Percentiles rank a stretch among this genome's conserved stretches.
phyloP scores from a whole-genome alignment of 2,113 vertebrate genomes.

The Varanus salvator region DNA sequence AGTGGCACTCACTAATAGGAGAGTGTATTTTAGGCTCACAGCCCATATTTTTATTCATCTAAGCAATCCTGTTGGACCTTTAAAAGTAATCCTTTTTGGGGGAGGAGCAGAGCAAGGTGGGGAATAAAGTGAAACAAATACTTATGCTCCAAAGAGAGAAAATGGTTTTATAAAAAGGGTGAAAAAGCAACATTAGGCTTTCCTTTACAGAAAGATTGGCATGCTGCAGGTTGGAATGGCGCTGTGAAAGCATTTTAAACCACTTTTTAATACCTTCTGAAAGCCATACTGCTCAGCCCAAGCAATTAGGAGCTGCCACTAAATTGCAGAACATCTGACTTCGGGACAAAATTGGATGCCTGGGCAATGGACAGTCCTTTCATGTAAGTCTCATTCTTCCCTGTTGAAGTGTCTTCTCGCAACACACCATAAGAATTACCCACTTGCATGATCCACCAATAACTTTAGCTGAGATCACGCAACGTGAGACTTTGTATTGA shows the following conservation, averaged over 20 bases:
- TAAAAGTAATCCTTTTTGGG: background rate
- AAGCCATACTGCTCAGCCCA: background rate
- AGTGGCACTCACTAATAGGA: slow-evolving; percentile 16
- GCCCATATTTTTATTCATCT: slow-evolving; percentile 22
- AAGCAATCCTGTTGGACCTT: background rate
- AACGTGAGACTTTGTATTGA: background rate
- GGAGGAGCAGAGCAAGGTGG: background rate
- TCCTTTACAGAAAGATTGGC: slow-evolving; percentile 62
- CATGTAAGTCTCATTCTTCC: background rate
- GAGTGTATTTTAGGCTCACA: slow-evolving; percentile 14
- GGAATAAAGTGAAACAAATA: background rate
- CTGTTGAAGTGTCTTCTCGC: background rate
- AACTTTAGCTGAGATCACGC: background rate
- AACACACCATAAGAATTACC: background rate
- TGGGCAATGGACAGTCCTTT: background rate
- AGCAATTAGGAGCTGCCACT: background rate
- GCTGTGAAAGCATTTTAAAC: slow-evolving; percentile 55
- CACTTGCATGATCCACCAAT: background rate
- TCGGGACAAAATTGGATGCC: background rate
- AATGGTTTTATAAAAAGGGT: background rate
- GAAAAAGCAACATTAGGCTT: slow-evolving; percentile 17
- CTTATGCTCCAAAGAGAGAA: background rate
- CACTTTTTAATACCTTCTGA: slow-evolving; percentile 51
- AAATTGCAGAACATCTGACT: background rate
- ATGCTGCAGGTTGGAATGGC: slow-evolving; percentile 52